A percentile compares a stretch with the other conserved stretches of the same genome.
Evolutionary conservation across 2,888 invertebrate species (phyloP).

Genomic region (Caenorhabditis uteleia): DNA sequence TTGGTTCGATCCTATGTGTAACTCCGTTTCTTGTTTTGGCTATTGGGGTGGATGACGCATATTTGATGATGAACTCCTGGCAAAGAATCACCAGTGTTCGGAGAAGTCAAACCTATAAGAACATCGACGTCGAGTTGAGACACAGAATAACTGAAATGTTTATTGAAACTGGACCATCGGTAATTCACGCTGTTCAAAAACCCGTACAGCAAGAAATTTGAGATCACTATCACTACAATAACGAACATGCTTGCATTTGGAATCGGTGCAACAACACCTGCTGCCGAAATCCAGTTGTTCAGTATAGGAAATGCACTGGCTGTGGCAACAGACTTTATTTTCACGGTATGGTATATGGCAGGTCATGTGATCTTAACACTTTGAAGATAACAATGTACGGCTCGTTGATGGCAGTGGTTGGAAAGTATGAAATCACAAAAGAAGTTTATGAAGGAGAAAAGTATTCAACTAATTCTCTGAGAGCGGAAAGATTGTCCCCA

Average conservation of each 20-base stretch:
- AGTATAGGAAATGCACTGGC: conserved; percentile 66
- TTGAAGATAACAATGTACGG: conserved; percentile 64
- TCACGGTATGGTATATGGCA: conserved; percentile 35
- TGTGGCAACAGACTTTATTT: conserved; percentile 61
- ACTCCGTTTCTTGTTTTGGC: conserved; percentile 65
- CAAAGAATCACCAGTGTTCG: conserved; percentile 54
- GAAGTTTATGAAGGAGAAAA: conserved; percentile 12
- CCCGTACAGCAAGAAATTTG: no score
- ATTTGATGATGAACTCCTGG: conserved; percentile 67
- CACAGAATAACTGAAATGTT: conserved; percentile 52
- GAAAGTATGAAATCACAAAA: conserved; percentile 49
- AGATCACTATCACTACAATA: conserved; percentile 66
- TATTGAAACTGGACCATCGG: conserved; percentile 53
- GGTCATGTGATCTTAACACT: background rate
- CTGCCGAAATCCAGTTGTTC: conserved; percentile 68
- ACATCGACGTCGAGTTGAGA: conserved; percentile 35
- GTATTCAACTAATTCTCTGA: conserved; percentile 8
- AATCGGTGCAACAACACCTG: conserved; percentile 64
- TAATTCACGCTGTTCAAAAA: conserved; percentile 5
- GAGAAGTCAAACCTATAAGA: conserved; percentile 18
- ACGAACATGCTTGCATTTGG: conserved; percentile 61
- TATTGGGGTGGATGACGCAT: conserved; percentile 67
- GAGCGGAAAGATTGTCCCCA: background rate
- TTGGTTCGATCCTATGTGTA: conserved; percentile 67
- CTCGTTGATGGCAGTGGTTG: conserved; percentile 62